Conservation (phyloP, 2,888 invertebrate genomes). For the Dimorphilus gyrociliatus region DNA sequence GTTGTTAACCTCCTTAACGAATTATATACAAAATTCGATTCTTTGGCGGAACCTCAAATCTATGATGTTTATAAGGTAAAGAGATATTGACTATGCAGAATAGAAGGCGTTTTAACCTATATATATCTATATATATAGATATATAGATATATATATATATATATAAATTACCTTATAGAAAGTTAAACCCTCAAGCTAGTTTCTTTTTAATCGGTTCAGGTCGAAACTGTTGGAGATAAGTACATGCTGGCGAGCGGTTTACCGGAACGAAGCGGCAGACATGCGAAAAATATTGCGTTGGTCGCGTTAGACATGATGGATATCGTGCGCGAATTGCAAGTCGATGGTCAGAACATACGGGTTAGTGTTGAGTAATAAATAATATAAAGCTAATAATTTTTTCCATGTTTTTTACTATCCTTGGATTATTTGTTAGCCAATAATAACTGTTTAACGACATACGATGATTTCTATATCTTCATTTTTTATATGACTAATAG, state of each 20-base stretch:
- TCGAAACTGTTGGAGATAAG: constrained; percentile 92
- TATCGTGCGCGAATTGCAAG: constrained; percentile 12
- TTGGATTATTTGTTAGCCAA: too few relatives aligned
- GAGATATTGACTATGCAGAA: not conserved
- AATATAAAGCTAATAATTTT: too few relatives aligned
- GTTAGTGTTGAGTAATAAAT: constrained; percentile 4
- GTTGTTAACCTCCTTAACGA: constrained; percentile 11
- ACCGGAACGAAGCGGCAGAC: constrained; percentile 72
- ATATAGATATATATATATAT: not conserved
- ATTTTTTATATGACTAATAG: constrained; percentile 2
- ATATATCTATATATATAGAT: not conserved
- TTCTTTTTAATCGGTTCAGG: constrained; percentile 48
- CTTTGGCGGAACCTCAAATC: constrained; percentile 8
- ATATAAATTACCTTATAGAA: not conserved
- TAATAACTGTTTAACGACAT: not conserved
- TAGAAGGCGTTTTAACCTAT: not conserved
- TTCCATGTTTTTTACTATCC: too few relatives aligned
- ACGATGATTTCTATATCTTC: not conserved
- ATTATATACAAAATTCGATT: constrained; percentile 11
- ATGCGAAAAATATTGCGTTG: constrained; percentile 69
- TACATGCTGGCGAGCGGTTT: constrained; percentile 93
- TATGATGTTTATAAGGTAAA: constrained; percentile 12
- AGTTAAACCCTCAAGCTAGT: too few relatives aligned
- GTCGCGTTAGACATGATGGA: constrained; percentile 13
- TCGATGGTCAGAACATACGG: constrained; percentile 7